A percentile compares a stretch with the other conserved stretches of the same genome.
These are phyloP conservation scores for Drosophila vallismaia DNA, from an alignment of 2,888 invertebrate species.

Conservation along the genomic window DNA sequence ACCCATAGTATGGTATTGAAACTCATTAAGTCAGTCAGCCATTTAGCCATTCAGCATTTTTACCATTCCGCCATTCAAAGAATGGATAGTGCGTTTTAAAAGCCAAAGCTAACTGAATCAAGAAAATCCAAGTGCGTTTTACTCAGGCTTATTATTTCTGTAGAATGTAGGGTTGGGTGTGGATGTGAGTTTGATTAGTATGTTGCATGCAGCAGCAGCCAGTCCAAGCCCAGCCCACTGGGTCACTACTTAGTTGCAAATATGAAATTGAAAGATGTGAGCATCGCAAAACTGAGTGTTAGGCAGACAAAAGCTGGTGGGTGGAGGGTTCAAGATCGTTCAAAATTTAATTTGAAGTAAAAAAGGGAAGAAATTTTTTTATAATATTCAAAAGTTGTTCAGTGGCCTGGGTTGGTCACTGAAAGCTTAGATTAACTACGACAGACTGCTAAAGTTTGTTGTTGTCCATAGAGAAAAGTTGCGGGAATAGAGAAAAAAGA, in stretches of 20 bases:
- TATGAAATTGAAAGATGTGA: constrained; percentile 39
- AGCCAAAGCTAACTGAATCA: constrained; percentile 36
- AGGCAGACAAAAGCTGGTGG: constrained; percentile 8
- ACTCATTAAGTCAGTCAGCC: constrained; percentile 26
- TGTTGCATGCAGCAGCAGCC: constrained; percentile 40
- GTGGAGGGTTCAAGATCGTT: background rate
- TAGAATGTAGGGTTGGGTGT: background rate
- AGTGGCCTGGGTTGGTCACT: constrained; percentile 22
- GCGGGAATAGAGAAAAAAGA: constrained; percentile 8
- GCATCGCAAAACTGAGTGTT: constrained; percentile 37
- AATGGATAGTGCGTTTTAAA: constrained; percentile 24
- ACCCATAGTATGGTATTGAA: constrained; percentile 19
- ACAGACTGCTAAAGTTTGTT: constrained; percentile 18
- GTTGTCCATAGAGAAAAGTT: constrained; percentile 27
- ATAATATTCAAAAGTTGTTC: constrained; percentile 18
- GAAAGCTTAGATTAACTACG: constrained; percentile 11
- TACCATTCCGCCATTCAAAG: constrained; percentile 21
- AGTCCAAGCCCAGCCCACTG: constrained; percentile 22
- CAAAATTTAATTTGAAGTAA: background rate
- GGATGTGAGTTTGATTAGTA: background rate
- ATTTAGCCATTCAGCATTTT: constrained; percentile 10
- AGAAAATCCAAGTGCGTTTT: constrained; percentile 12
- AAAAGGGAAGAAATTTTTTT: constrained; percentile 2
- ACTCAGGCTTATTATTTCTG: background rate
- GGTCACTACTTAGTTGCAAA: constrained; percentile 35